Evolutionary conservation across 2,113 vertebrate species (phyloP).

Genomic region (Cinclus cinclus): DNA sequence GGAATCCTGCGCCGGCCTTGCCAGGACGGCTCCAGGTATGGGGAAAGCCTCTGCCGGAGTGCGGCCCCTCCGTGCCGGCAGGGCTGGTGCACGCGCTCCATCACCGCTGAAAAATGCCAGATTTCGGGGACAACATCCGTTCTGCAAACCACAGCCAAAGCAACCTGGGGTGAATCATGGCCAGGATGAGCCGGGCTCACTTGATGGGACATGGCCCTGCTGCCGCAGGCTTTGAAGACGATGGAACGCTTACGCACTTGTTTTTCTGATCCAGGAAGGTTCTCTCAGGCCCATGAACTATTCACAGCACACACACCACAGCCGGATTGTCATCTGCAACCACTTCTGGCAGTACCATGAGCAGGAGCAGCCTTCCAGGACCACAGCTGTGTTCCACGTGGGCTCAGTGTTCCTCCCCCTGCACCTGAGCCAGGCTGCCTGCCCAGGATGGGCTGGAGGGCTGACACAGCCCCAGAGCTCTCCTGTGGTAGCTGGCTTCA

Average conservation of each 20-base stretch:
- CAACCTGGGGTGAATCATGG: slow-evolving; percentile 5
- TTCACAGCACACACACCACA: background rate
- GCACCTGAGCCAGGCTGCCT: background rate
- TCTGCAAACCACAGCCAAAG: background rate
- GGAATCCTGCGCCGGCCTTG: background rate
- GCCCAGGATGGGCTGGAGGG: background rate
- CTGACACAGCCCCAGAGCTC: background rate
- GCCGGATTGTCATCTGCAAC: slow-evolving; percentile 38
- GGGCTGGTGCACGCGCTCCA: background rate
- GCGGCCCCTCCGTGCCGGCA: background rate
- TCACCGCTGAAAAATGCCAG: background rate
- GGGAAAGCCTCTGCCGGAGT: background rate
- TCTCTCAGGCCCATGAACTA: background rate
- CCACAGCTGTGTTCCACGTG: background rate
- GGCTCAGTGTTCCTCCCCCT: accelerated
- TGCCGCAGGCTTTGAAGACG: background rate
- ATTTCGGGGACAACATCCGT: background rate
- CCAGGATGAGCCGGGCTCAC: background rate
- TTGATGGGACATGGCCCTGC: accelerated
- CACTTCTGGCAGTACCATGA: background rate
- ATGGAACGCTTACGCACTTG: background rate
- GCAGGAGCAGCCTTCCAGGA: background rate
- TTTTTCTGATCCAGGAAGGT: background rate
- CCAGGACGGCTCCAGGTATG: background rate
- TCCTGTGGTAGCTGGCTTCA: background rate